Percentiles rank a stretch among this genome's conserved stretches.
Evolutionary conservation across 2,888 invertebrate genomes (phyloP).

Genomic region (Saturnia japonica): DNA sequence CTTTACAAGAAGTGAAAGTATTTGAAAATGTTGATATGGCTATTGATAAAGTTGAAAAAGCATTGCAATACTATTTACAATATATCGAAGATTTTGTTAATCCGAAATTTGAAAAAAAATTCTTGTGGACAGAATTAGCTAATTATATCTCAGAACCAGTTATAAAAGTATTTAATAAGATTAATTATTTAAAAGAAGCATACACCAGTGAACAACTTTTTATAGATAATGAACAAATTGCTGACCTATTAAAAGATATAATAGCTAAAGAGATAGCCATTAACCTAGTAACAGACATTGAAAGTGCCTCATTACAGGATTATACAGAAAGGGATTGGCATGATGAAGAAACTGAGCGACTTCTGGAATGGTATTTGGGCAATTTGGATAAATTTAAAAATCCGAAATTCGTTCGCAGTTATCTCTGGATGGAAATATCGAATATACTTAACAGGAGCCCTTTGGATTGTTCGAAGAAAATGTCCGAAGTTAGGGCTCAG

Average conservation of each 20-base stretch:
- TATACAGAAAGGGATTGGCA: slow-evolving; percentile 53
- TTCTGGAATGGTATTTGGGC: slow-evolving; percentile 67
- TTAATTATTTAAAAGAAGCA: slow-evolving; percentile 64
- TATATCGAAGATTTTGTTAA: slow-evolving; percentile 67
- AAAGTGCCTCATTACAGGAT: slow-evolving; percentile 39
- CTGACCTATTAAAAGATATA: slow-evolving; percentile 52
- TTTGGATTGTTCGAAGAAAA: slow-evolving; percentile 68
- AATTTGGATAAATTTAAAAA: slow-evolving; percentile 75
- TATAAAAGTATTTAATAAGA: slow-evolving; percentile 61
- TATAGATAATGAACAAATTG: slow-evolving; percentile 40
- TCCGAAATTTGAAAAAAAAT: slow-evolving; percentile 67
- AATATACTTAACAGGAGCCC: slow-evolving; percentile 62
- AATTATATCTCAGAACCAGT: slow-evolving; percentile 54
- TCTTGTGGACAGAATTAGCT: slow-evolving; percentile 66
- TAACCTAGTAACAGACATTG: slow-evolving; percentile 46
- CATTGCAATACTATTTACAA: slow-evolving; percentile 61
- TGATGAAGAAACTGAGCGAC: slow-evolving; percentile 58
- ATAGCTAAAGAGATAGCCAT: slow-evolving; percentile 51
- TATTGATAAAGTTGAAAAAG: slow-evolving; percentile 53
- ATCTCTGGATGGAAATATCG: slow-evolving; percentile 69
- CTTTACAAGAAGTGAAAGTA: slow-evolving; percentile 40
- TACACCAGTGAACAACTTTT: slow-evolving; percentile 46
- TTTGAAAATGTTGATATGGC: slow-evolving; percentile 57
- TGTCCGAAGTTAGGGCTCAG: slow-evolving; percentile 66
- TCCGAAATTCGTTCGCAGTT: slow-evolving; percentile 65